A percentile compares a stretch with the other conserved stretches of the same genome.
These are phyloP conservation scores for Diloba caeruleocephala DNA, from an alignment of 2,888 invertebrate species.

Conservation along the genomic window DNA sequence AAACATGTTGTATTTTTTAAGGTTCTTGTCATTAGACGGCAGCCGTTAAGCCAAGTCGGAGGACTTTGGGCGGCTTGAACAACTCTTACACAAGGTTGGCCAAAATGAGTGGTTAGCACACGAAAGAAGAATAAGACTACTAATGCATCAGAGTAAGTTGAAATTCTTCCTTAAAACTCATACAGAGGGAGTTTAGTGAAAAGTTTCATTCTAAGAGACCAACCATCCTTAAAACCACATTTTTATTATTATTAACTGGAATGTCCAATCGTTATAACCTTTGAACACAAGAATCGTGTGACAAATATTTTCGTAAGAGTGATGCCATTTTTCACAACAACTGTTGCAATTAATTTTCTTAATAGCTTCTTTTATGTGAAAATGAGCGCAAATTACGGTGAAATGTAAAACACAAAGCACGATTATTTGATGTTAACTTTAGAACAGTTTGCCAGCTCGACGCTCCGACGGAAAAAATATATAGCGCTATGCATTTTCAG, in stretches of 20 bases:
- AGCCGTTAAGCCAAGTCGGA: no score
- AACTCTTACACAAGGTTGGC: no score
- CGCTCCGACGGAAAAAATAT: slow-evolving; percentile 37
- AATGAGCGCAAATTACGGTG: slow-evolving; percentile 11
- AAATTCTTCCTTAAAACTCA: neutral
- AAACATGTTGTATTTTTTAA: no score
- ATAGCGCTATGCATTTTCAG: slow-evolving; percentile 2
- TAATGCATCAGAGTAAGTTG: no score
- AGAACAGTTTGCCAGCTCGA: neutral
- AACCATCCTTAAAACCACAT: slow-evolving; percentile 25
- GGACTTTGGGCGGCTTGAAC: no score
- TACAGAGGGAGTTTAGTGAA: slow-evolving; percentile 2
- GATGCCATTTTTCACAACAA: no score
- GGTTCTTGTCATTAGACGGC: no score
- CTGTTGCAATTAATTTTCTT: slow-evolving; percentile 13
- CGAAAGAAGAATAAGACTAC: no score
- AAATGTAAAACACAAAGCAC: slow-evolving; percentile 10
- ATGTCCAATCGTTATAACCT: slow-evolving; percentile 37
- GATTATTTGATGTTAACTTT: slow-evolving; percentile 15
- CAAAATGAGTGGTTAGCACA: no score
- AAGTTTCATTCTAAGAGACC: neutral
- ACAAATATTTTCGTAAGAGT: slow-evolving; percentile 5
- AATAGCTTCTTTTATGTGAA: slow-evolving; percentile 16
- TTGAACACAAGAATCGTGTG: slow-evolving; percentile 16
- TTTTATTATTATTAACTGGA: slow-evolving; percentile 39